phyloP scores from a whole-genome alignment of 2,797 vertebrate genomes.

The Rousettus madagascariensis region DNA sequence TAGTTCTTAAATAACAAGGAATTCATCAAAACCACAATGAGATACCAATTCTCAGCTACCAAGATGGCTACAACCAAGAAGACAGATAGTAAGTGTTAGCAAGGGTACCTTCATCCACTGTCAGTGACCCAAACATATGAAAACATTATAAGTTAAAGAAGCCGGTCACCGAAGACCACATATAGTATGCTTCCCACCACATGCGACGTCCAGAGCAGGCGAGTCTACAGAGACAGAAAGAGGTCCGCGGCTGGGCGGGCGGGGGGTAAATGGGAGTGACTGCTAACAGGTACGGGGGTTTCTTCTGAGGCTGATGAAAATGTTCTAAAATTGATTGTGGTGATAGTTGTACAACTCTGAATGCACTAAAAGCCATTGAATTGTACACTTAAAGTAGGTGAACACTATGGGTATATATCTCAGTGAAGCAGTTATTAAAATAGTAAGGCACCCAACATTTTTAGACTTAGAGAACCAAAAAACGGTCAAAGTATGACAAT shows the following conservation, averaged over 20 bases:
- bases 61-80: not conserved
- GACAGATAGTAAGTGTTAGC: not conserved
- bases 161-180: not conserved
- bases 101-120: not conserved
- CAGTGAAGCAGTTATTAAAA: constrained; percentile 22
- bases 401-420: not conserved
- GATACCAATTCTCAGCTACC: not conserved
- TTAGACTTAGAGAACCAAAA: not conserved
- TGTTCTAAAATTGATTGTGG: constrained; percentile 2
- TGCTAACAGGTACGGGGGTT: not conserved
- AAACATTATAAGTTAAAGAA: not conserved
- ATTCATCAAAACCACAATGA: constrained; percentile 9
- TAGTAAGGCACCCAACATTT: not conserved
- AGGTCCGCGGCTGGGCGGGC: too few species aligned
- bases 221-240: not conserved
- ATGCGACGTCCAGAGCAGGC: not conserved
- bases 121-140: not conserved
- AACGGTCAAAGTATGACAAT: constrained; percentile 29
- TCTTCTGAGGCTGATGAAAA: not conserved
- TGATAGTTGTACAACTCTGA: not conserved
- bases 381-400: not conserved
- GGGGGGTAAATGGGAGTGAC: not conserved
- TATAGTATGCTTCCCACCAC: not conserved
- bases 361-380: constrained; percentile 24
- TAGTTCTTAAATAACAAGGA: not conserved